Evolutionary conservation across 2,113 vertebrate genomes (phyloP), one percentile per base, ranked within the genome.

Genomic region (Trematocara nigrifrons): DNA sequence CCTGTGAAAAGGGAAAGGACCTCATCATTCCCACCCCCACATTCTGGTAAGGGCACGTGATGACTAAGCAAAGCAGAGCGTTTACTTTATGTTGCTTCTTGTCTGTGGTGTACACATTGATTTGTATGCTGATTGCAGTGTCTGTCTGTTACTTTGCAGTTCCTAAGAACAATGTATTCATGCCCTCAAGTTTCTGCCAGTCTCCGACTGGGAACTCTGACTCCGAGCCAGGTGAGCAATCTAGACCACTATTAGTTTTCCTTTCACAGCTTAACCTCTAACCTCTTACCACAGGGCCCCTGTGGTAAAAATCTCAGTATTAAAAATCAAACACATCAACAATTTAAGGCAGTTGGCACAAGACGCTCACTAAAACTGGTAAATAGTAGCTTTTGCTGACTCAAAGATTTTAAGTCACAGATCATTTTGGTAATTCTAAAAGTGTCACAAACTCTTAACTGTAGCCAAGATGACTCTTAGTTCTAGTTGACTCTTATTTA

Each of bases 91-190:
- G 56, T 85, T 71, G 33, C 31, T 83, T 88, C 53, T 83, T 90
- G 47, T 76, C 84, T 89, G 42, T 80, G 82, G 89, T 87, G 74
- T 84, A 89, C 61, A 84, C 71, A 82, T 87, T 90, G 85, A 90
- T 94, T 94, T 92, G 90, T 94, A 94, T 94, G 82, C 89, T 89
- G 85, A 94, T 81, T 87, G 83, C 90, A 81, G 38, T 88, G 87
- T 61, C 79, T 92, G 76, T 94, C 80, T 33, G 91, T 82, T 91
- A 89, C 82, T 87, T 90, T 92, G 69, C 96, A 99, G 97, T 97
- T 95, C 96, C 97, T 92, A 99, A 98, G 96, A 99, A 98, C 97
- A 99, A 99, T 95, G 97, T 99, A 87, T 98, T 98, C 93, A 98
- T 98, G 98, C 98, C 98, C 86, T 97, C 98, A 89, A 97, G 96